Percentiles rank a stretch among this genome's conserved stretches.
Evolutionary conservation across 2,797 vertebrate genomes (phyloP).

Genomic region (Amazona ochrocephala): DNA sequence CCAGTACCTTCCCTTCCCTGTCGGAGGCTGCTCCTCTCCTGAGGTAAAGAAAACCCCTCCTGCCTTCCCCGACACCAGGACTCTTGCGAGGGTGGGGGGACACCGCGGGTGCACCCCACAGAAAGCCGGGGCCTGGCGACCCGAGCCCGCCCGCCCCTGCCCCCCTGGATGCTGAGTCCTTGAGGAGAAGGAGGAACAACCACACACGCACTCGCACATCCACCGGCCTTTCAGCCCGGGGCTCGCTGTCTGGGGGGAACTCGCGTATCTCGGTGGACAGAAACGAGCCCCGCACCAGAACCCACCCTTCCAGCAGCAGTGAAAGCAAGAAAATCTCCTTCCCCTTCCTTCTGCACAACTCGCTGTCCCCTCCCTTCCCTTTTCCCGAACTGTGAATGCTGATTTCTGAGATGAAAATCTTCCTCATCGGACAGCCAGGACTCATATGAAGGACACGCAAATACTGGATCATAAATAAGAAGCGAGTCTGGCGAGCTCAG

Average conservation of each 20-base stretch:
- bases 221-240: background rate
- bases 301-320: constrained; percentile 33
- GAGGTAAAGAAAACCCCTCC: constrained; percentile 62
- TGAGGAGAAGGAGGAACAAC: background rate
- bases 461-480: constrained; percentile 66
- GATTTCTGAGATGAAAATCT: constrained; percentile 70
- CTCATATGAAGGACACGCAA: constrained; percentile 66
- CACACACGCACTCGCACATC: background rate
- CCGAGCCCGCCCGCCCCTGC: constrained; percentile 13
- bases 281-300: constrained; percentile 64
- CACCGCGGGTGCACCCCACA: constrained; percentile 39
- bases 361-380: constrained; percentile 32
- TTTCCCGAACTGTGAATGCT: constrained; percentile 50
- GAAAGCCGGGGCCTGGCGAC: constrained; percentile 19
- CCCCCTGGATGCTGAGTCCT: constrained; percentile 41
- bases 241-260: constrained; percentile 41
- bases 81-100: constrained; percentile 48
- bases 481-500: constrained; percentile 69
- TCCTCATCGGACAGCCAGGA: constrained; percentile 61
- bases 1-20: constrained; percentile 65
- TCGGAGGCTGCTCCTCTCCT: constrained; percentile 69
- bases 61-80: constrained; percentile 43
- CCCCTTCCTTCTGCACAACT: constrained; percentile 60
- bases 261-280: constrained; percentile 25
- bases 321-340: constrained; percentile 45